These are phyloP conservation scores for Zaprionus lachaisei DNA, from an alignment of 1,140 invertebrate genomes.

Conservation along the genomic window DNA sequence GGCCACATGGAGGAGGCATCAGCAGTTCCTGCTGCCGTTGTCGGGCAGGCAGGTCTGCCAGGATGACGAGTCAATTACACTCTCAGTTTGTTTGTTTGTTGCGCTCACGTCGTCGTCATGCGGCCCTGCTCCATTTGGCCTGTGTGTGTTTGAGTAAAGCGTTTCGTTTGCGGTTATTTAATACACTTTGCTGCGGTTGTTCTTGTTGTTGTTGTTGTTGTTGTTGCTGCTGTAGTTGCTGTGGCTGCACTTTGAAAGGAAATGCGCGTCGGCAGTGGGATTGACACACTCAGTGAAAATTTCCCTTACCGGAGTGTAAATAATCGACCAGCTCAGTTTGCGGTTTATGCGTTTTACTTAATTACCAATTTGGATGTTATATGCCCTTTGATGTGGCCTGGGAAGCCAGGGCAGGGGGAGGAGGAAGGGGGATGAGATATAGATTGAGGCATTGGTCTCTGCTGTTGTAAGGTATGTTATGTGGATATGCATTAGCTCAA, in stretches of 20 bases:
- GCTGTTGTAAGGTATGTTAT: background rate
- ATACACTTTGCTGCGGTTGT: slow-evolving; percentile 65
- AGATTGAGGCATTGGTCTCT: background rate
- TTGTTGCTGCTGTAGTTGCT: background rate
- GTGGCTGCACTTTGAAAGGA: slow-evolving; percentile 51
- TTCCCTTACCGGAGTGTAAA: slow-evolving; percentile 59
- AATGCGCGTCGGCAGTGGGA: slow-evolving; percentile 33
- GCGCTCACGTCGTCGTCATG: slow-evolving; percentile 41
- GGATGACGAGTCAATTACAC: slow-evolving; percentile 71
- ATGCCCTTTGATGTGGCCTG: slow-evolving; percentile 74
- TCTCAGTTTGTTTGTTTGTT: slow-evolving; percentile 44
- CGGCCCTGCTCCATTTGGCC: slow-evolving; percentile 34
- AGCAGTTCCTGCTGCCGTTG: background rate
- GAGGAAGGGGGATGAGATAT: background rate
- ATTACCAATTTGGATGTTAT: slow-evolving; percentile 80
- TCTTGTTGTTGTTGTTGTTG: background rate
- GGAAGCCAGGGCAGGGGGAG: slow-evolving; percentile 1
- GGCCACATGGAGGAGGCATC: background rate
- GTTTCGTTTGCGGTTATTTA: slow-evolving; percentile 79
- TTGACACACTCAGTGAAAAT: slow-evolving; percentile 58
- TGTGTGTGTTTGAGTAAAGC: slow-evolving; percentile 64
- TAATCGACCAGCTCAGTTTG: slow-evolving; percentile 68
- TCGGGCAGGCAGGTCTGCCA: background rate
- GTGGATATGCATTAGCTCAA: background rate
- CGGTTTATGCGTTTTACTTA: slow-evolving; percentile 82